Percentiles rank a stretch among this genome's conserved stretches.
phyloP scores from a whole-genome alignment of 1,140 invertebrate genomes.

The Probaryconus sp. region DNA sequence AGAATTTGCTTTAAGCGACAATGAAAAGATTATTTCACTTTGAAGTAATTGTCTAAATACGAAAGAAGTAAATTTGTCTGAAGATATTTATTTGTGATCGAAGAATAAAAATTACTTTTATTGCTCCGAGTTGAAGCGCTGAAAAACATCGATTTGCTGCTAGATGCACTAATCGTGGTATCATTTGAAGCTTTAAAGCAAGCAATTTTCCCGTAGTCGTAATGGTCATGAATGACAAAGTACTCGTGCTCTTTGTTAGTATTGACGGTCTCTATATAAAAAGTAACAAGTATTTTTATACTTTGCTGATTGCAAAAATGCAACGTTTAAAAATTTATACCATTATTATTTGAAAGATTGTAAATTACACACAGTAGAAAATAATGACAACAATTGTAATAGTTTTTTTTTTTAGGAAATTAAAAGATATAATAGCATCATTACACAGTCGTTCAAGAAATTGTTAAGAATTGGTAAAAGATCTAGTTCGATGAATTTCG shows the following conservation, averaged over 20 bases:
- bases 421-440: not conserved
- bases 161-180: conserved; percentile 45
- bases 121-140: conserved; percentile 50
- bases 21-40: not conserved
- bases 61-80: conserved; percentile 11
- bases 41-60: conserved; percentile 1
- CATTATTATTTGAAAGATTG: not conserved
- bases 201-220: conserved; percentile 54
- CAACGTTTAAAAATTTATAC: not conserved
- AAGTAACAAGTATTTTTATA: conserved; percentile 29
- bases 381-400: too few relatives aligned
- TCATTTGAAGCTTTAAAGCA: conserved; percentile 60
- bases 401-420: too few relatives aligned
- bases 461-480: conserved; percentile 45
- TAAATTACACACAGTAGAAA: too few relatives aligned
- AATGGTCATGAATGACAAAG: conserved; percentile 63
- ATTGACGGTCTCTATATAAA: conserved; percentile 57
- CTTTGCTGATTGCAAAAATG: conserved; percentile 1
- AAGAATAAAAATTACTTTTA: conserved; percentile 54
- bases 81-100: conserved; percentile 24
- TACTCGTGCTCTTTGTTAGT: conserved; percentile 40
- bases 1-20: not conserved
- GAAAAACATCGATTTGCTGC: conserved; percentile 24
- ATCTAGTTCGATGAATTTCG: conserved; percentile 45
- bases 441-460: conserved; percentile 55